Percentiles rank a stretch among this genome's conserved stretches.
These are phyloP conservation scores for Gulo gulo DNA, from an alignment of 2,113 vertebrate genomes.

Conservation along the genomic window DNA sequence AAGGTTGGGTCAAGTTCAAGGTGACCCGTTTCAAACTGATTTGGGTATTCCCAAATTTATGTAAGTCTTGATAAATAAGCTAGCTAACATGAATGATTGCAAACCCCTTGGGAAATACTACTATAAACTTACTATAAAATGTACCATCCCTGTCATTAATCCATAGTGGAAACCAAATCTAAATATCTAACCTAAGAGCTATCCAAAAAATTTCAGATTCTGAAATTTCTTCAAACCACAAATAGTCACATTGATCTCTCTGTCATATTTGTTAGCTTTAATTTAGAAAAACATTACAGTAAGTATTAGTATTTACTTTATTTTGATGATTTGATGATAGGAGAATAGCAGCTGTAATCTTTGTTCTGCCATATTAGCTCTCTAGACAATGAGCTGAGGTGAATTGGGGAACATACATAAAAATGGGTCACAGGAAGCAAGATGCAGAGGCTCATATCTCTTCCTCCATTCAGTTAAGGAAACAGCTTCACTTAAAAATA, in stretches of 20 bases:
- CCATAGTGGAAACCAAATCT: neutral
- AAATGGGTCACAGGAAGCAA: neutral
- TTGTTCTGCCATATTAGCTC: neutral
- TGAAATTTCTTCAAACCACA: neutral
- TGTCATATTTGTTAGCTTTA: neutral
- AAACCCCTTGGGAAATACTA: neutral
- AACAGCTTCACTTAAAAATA: neutral
- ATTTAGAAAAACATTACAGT: neutral
- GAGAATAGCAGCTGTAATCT: neutral
- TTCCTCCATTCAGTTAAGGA: neutral
- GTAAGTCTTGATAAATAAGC: neutral
- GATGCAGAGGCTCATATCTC: neutral
- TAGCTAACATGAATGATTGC: neutral
- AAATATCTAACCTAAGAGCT: neutral
- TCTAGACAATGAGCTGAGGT: neutral
- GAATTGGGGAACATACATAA: neutral
- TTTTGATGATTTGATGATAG: neutral
- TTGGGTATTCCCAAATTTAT: neutral
- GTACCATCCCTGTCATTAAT: neutral
- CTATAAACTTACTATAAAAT: neutral
- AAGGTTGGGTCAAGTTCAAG: conserved; percentile 22
- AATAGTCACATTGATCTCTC: neutral
- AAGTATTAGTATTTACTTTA: neutral
- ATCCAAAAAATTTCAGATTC: neutral
- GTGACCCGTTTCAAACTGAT: neutral